Evolutionary conservation across 2,113 vertebrate genomes (phyloP).

Genomic region (Albula goreensis): DNA sequence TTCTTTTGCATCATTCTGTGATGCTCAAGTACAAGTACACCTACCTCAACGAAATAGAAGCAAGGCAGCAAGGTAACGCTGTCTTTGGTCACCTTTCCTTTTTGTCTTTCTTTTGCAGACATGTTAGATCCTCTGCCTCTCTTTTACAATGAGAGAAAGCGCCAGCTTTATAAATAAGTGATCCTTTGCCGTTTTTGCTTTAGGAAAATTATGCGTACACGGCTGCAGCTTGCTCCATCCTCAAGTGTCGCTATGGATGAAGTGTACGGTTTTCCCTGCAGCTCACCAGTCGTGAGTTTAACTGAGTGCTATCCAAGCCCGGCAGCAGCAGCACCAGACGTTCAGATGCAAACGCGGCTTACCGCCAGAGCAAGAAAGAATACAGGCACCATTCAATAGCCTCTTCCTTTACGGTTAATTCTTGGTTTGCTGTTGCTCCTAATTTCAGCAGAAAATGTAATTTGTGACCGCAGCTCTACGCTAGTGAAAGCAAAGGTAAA

Average conservation of each 20-base stretch:
- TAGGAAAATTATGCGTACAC: slow-evolving; percentile 16
- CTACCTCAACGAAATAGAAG: slow-evolving; percentile 85
- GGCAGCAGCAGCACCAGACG: slow-evolving; percentile 1
- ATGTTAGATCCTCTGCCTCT: slow-evolving; percentile 57
- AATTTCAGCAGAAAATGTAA: background rate
- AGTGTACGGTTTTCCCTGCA: slow-evolving; percentile 18
- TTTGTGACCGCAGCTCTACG: slow-evolving; percentile 1
- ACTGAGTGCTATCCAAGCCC: background rate
- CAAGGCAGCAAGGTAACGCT: slow-evolving; percentile 81
- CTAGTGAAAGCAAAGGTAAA: slow-evolving; percentile 22
- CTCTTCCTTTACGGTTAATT: background rate
- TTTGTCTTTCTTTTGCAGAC: slow-evolving; percentile 77
- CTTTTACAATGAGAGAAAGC: slow-evolving; percentile 8
- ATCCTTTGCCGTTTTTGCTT: slow-evolving; percentile 12
- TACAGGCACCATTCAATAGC: background rate
- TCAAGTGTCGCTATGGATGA: slow-evolving; percentile 44
- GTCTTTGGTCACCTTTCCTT: slow-evolving; percentile 76
- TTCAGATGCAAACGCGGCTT: background rate
- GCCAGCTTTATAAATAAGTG: slow-evolving; percentile 17
- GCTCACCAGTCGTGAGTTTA: slow-evolving; percentile 15
- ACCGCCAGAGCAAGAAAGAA: background rate
- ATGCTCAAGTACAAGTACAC: slow-evolving; percentile 41
- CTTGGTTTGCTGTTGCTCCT: background rate
- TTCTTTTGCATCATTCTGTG: background rate
- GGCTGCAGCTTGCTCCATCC: slow-evolving; percentile 62